Evolutionary conservation across 1,140 invertebrate species (phyloP).

Genomic region (Marisa cornuarietis): DNA sequence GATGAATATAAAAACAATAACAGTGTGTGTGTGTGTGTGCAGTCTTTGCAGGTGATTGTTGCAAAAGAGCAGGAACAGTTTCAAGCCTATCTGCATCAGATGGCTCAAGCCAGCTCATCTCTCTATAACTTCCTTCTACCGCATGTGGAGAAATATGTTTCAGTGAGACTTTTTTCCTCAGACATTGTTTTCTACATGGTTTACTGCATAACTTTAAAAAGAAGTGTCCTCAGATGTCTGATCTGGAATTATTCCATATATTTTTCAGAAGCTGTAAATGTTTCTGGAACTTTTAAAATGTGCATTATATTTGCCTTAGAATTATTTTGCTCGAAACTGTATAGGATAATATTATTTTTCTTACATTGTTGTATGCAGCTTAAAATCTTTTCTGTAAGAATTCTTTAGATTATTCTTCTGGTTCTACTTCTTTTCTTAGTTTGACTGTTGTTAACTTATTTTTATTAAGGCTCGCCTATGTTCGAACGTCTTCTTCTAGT

Average conservation of each 20-base stretch:
- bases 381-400: background rate
- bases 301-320: no score
- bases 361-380: background rate
- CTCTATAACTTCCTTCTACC: background rate
- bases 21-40: background rate
- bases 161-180: background rate
- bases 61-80: constrained; percentile 17
- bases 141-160: background rate
- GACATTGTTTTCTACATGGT: background rate
- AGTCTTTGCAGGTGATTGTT: constrained; percentile 12
- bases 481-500: background rate
- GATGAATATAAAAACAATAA: no score
- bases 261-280: background rate
- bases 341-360: background rate
- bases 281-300: background rate
- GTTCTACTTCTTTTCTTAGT: background rate
- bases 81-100: constrained; percentile 5
- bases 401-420: no score
- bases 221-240: background rate
- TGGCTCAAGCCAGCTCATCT: background rate
- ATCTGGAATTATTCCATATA: background rate
- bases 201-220: no score
- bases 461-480: no score
- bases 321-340: no score
- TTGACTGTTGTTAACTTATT: no score